phyloP scores from a whole-genome alignment of 2,113 vertebrate genomes.

The Microcebus tavaratra region DNA sequence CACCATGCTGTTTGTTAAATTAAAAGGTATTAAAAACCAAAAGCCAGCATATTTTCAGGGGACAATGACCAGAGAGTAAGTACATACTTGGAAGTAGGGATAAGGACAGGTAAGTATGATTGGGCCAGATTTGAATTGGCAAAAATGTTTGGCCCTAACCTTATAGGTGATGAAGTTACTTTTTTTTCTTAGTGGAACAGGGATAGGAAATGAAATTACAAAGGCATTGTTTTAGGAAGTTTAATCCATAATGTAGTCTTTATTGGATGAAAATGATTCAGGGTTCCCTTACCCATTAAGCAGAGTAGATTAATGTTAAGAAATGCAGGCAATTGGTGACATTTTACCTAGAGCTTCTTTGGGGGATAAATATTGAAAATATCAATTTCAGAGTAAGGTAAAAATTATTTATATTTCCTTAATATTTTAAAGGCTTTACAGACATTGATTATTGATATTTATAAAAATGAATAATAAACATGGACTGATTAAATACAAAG shows the following conservation, averaged over 20 bases:
- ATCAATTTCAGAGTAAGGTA: conserved; percentile 5
- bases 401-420: conserved; percentile 10
- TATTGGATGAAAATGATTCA: conserved; percentile 33
- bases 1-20: neutral
- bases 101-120: neutral
- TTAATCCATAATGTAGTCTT: conserved; percentile 25
- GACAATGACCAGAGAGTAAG: neutral
- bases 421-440: neutral
- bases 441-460: conserved; percentile 21
- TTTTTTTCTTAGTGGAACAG: neutral
- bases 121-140: neutral
- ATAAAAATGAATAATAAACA: conserved; percentile 31
- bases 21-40: conserved; percentile 44
- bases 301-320: conserved; percentile 1
- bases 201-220: neutral
- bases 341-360: conserved; percentile 40
- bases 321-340: neutral
- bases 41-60: conserved; percentile 7
- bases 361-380: conserved; percentile 22
- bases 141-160: conserved; percentile 31
- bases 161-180: conserved; percentile 13
- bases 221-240: neutral
- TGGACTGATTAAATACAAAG: conserved; percentile 25
- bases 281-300: neutral
- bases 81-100: neutral